Evolutionary conservation across 2,113 vertebrate species (phyloP).

Genomic region (Myotis brandtii): DNA sequence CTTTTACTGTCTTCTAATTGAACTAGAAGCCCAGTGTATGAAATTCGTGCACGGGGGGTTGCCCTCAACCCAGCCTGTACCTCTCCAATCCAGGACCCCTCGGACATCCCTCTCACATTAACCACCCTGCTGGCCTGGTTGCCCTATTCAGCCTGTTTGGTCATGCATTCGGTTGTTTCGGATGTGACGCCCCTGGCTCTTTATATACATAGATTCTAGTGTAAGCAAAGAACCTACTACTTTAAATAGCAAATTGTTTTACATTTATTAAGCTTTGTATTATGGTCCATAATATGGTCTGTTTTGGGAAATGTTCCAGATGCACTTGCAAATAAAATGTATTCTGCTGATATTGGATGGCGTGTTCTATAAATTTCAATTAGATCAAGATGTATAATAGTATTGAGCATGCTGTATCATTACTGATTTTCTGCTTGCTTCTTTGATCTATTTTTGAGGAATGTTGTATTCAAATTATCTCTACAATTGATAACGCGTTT

Average conservation of each 20-base stretch:
- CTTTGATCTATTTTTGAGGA: background rate
- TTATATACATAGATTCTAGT: background rate
- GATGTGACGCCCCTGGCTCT: too few species aligned
- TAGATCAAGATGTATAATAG: background rate
- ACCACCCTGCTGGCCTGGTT: too few species aligned
- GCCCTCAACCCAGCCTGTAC: too few species aligned
- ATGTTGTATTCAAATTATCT: background rate
- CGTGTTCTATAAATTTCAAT: background rate
- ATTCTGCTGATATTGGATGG: background rate
- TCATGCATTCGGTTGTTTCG: too few species aligned
- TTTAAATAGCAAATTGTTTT: background rate
- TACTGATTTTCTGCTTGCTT: background rate
- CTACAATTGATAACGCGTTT: background rate
- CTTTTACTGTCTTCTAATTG: background rate
- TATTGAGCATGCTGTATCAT: background rate
- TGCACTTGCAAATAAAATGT: background rate
- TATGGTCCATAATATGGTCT: background rate
- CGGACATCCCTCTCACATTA: too few species aligned
- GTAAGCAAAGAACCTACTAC: background rate
- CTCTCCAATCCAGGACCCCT: too few species aligned
- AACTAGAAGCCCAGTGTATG: background rate
- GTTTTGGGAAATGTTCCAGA: background rate
- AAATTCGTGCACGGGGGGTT: too few species aligned
- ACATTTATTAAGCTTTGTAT: background rate
- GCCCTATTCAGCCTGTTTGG: too few species aligned